Evolutionary conservation across 1,140 invertebrate genomes (phyloP), one percentile per base, ranked within the genome.

Genomic region (Eueides isabella): DNA sequence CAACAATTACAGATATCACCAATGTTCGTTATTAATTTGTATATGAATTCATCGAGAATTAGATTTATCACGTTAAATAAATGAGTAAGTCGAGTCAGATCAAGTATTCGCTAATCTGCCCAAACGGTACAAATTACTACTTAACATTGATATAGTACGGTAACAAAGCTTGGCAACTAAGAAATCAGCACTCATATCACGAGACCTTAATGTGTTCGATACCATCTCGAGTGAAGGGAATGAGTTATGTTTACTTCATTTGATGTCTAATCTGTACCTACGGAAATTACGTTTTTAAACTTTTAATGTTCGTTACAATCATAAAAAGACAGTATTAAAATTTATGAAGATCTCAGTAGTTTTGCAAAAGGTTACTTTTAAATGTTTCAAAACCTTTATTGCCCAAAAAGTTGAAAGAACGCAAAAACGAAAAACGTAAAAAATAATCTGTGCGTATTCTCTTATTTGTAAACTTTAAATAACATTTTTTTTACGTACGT

Each of bases 151-250:
- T 67, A 63, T 68, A 72, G 64, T 63, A 66, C 33, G 61, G 48
- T 55, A 38, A 72, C 70, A 44, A 72, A 26, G 41, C 62, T 41
- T 68, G 65, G 35, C 70, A 67, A 65, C 68, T 44, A 66, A 72
- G 70, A 62, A 77, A 80, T 80, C 76, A 68, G 66, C 72, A 64
- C 72, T 73, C 68, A 55, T 77, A 80, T 80, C 79, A 75, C 64
- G 73, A 67, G 61, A 62, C 68, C 67, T 80, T 80, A 77, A 80
- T 77, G 78, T 80, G 71, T 62, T 68, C 70, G 78, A 80, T 80
- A 73, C 55, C 67, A 80, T 80, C 78, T 80, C 48, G 68, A 71
- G 65, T 72, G 74, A 72, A 76, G 74, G 74, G 69, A 76, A 68
- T 76, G 74, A 76, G 16, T 76, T 55, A 76, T 76, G 69, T 68